Base-by-base conservation (phyloP, 92 coral and sea anemone species). In the Zoanthus sociatus region DNA sequence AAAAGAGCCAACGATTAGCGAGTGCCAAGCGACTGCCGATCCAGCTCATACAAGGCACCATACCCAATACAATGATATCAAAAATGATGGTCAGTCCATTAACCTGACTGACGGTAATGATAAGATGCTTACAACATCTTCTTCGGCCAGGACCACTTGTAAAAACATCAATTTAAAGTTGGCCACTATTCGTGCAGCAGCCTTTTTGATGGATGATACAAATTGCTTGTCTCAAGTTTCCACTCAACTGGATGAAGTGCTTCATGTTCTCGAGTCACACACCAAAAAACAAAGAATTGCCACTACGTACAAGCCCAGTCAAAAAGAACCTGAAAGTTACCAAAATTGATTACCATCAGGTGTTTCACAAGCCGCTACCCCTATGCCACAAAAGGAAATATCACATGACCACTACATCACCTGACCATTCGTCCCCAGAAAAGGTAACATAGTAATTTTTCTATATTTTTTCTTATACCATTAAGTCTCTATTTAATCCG, bases 271-370 rank as follows among this genome's bases (percentile, higher is more conserved):
- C 83, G 44, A 78, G 70, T 8, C 33, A 70, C 77, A 26, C 71
- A 50, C 69, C 79, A 26, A 51, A 69, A 2, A 32, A 69, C 26
- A 61, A 87, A 10, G 92, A 89, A 4, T 89, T 91, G 18, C 84
- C 79, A 64, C 86, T 88, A 30, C 31, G 87, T 30, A 53, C 56
- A 42, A 91, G 94, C 64, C 94, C 92, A 37, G 89, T 51, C 17
- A 91, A 91, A 55, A 84, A 89, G 86, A 88, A 84, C 44, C 55
- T 89, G 56, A 91, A 78, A 18, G 18, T 91, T 45, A 82, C 92
- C 0, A 50, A 69, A 20, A 66, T 61, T 21, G 93, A 91, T 75
- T 88, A 88, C 78, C 92, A 91, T 87, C 81, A 91, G 48, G 93
- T 91, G 17, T 60, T 88, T 20, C 93, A 91, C 82, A 91, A 88